phyloP scores from a whole-genome alignment of 2,797 vertebrate species.

The Manis pentadactyla region DNA sequence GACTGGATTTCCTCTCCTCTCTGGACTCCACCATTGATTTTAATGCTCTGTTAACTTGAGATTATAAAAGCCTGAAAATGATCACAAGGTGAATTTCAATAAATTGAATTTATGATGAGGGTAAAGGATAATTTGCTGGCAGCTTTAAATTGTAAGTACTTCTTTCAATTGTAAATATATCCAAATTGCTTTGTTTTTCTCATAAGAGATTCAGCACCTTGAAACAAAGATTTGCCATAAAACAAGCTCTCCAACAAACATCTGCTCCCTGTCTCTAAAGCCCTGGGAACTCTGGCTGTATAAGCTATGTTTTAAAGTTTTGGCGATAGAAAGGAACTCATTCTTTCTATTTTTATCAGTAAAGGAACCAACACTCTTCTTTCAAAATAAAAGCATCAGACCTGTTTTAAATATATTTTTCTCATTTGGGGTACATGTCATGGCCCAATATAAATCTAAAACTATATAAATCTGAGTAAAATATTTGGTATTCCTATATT shows the following conservation, averaged over 20 bases:
- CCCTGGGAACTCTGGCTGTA: background rate
- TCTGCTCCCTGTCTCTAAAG: slow-evolving; percentile 39
- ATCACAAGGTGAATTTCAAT: slow-evolving; percentile 57
- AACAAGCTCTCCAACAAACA: slow-evolving; percentile 32
- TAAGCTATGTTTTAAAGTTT: background rate
- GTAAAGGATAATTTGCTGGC: slow-evolving; percentile 48
- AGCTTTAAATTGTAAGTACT: slow-evolving; percentile 52
- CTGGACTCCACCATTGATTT: background rate
- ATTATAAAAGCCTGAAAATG: background rate
- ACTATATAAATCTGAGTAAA: background rate
- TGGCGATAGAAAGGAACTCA: background rate
- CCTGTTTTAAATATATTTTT: background rate
- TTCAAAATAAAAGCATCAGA: background rate
- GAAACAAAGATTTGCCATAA: slow-evolving; percentile 51
- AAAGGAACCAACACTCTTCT: background rate
- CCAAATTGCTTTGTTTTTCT: slow-evolving; percentile 60
- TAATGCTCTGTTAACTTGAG: background rate
- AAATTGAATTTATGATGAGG: slow-evolving; percentile 35
- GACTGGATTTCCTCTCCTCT: background rate
- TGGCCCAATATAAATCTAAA: background rate
- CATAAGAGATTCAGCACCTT: slow-evolving; percentile 49
- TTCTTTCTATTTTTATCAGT: background rate
- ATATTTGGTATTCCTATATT: background rate
- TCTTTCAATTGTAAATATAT: slow-evolving; percentile 51
- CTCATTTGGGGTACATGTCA: background rate